A percentile compares a stretch with the other conserved stretches of the same genome.
These are phyloP conservation scores for Enteromius anoplus DNA, from an alignment of 2,797 vertebrate species.

Conservation along the genomic window DNA sequence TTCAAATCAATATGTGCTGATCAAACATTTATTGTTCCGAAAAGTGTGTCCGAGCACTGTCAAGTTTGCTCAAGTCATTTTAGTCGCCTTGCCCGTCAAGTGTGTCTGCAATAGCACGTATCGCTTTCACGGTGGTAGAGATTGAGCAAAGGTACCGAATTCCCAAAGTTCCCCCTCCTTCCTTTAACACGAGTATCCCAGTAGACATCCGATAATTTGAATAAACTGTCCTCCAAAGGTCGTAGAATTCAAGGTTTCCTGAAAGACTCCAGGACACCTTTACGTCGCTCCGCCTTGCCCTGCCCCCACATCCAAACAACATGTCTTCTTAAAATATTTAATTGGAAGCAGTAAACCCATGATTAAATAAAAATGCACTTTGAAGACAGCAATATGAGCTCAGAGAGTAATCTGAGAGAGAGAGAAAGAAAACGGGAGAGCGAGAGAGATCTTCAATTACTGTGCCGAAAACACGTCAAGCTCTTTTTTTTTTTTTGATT, in stretches of 20 bases:
- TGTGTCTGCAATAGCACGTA: neutral
- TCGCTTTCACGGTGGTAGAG: slow-evolving; percentile 5
- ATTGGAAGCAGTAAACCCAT: slow-evolving; percentile 73
- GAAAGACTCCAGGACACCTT: slow-evolving; percentile 60
- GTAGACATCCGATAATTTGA: slow-evolving; percentile 45
- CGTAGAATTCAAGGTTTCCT: slow-evolving; percentile 59
- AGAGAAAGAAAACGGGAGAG: slow-evolving; percentile 23
- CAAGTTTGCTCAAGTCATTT: slow-evolving; percentile 22
- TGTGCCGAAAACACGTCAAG: slow-evolving; percentile 64
- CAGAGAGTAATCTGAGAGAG: slow-evolving; percentile 55
- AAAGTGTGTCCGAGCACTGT: slow-evolving; percentile 33
- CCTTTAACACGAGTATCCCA: slow-evolving; percentile 19
- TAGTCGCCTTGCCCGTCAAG: neutral
- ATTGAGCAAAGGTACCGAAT: slow-evolving; percentile 32
- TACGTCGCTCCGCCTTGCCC: slow-evolving; percentile 6
- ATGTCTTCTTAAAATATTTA: slow-evolving; percentile 74
- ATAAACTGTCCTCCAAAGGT: slow-evolving; percentile 63
- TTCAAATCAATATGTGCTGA: slow-evolving; percentile 44
- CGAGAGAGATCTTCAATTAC: slow-evolving; percentile 63
- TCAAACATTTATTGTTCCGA: slow-evolving; percentile 37
- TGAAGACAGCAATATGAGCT: slow-evolving; percentile 67
- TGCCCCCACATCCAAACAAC: slow-evolving; percentile 55
- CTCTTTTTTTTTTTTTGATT: slow-evolving; percentile 59
- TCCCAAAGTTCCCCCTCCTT: slow-evolving; percentile 35
- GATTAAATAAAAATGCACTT: slow-evolving; percentile 74